These are phyloP conservation scores for Megaceryle torquata DNA, from an alignment of 2,113 vertebrate species.

Conservation along the genomic window DNA sequence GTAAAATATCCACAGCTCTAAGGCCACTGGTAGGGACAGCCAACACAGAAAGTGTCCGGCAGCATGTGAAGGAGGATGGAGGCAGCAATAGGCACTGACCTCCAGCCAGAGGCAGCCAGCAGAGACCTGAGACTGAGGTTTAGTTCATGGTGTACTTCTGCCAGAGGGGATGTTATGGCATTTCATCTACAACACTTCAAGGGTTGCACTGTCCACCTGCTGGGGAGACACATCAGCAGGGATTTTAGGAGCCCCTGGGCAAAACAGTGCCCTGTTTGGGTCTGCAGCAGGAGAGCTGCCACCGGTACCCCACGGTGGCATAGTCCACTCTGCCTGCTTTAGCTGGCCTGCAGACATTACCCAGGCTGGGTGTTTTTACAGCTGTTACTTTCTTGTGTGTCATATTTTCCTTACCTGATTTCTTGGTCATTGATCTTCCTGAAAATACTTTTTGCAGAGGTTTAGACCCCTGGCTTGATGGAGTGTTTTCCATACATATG, in stretches of 20 bases:
- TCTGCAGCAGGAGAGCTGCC: not conserved
- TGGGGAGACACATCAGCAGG: not conserved
- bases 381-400: not conserved
- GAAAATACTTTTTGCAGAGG: not conserved
- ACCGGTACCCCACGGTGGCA: accelerated
- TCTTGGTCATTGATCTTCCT: not conserved
- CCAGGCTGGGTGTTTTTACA: not conserved
- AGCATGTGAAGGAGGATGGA: not conserved
- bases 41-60: accelerated
- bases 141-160: not conserved
- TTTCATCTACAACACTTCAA: not conserved
- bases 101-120: not conserved
- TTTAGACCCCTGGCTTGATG: not conserved
- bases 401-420: not conserved
- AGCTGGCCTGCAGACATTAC: not conserved
- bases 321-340: not conserved
- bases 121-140: not conserved
- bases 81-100: accelerated
- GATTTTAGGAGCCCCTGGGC: not conserved
- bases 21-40: not conserved
- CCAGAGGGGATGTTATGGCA: accelerated
- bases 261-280: not conserved
- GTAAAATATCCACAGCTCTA: not conserved
- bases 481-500: accelerated
- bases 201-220: not conserved